Conservation (phyloP, 2,888 invertebrate genomes). For the Syritta pipiens region DNA sequence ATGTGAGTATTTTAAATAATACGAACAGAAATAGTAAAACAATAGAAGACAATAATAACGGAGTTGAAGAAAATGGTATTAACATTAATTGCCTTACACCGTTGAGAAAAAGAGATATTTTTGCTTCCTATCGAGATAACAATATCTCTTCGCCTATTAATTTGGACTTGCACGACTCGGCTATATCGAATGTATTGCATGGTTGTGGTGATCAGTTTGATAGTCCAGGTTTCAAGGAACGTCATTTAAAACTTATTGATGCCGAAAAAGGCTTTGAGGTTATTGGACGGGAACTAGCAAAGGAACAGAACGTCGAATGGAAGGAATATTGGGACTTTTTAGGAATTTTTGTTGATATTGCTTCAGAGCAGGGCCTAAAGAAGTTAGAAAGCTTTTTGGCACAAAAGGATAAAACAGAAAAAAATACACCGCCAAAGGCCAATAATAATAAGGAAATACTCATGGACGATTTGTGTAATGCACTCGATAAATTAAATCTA, state of each 20-base stretch:
- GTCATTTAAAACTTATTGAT: constrained; percentile 84
- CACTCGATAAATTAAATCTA: constrained; percentile 41
- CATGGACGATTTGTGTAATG: constrained; percentile 72
- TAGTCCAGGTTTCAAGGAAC: constrained; percentile 76
- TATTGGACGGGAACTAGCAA: constrained; percentile 87
- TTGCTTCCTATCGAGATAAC: constrained; percentile 73
- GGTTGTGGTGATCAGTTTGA: constrained; percentile 64
- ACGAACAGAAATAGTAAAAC: constrained; percentile 1
- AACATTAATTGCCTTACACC: constrained; percentile 38
- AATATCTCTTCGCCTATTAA: constrained; percentile 70
- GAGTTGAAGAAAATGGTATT: constrained; percentile 34
- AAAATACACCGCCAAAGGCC: constrained; percentile 40
- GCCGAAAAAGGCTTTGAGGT: constrained; percentile 93
- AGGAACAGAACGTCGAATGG: constrained; percentile 88
- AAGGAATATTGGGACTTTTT: constrained; percentile 96
- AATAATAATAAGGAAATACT: constrained; percentile 52
- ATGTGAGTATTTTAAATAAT: constrained; percentile 13
- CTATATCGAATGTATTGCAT: constrained; percentile 15
- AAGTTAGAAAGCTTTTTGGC: constrained; percentile 87
- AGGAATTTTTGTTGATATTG: constrained; percentile 88
- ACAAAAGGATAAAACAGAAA: constrained; percentile 62
- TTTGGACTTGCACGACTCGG: constrained; percentile 60
- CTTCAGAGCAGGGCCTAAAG: constrained; percentile 85
- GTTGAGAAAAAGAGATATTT: no score
- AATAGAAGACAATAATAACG: constrained; percentile 60